Base-by-base conservation (phyloP, 2,113 vertebrate species). In the Scartelaos histophorus region DNA sequence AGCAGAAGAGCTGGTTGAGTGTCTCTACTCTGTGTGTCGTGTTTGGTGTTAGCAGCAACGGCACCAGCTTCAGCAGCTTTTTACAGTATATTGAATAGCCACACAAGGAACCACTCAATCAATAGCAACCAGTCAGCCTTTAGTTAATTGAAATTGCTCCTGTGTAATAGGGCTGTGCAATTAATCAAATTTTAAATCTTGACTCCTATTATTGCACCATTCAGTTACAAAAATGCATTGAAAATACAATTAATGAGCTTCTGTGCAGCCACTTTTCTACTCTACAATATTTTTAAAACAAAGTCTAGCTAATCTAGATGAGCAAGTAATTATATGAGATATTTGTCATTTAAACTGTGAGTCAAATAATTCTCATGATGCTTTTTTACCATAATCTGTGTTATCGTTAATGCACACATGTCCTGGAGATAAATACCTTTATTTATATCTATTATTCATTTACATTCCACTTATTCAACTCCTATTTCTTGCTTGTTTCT, bases 91-190 rank as follows among this genome's bases (percentile, higher is more conserved):
- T 81, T 51, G 69, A 73, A 75, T 43, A 73, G 51, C 69, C 67
- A 71, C 80, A 73, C 70, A 38, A 78, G 81, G 77, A 82, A 83
- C 71, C 81, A 81, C 78, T 73, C 68, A 89, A 90, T 89, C 89
- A 82, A 88, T 90, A 87, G 62, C 67, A 78, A 54, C 80, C 80
- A 82, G 85, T 87, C 86, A 88, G 87, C 80, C 85, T 85, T 89
- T 78, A 84, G 69, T 69, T 88, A 81, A 90, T 90, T 91, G 78
- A 89, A 88, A 87, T 49, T 82, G 85, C 76, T 38, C 76, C 78
- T 74, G 43, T 74, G 62, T 57, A 62, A 73, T 73, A 74, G 7
- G 38, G 10, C 65, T 67, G 80, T 79, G 38, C 38, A 43, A 43
- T 43, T 43, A 43, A 9, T 43, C 38, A 6, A 10, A 43, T 43